Conservation (phyloP, 1,140 invertebrate genomes). For the Drosophila simulans region DNA sequence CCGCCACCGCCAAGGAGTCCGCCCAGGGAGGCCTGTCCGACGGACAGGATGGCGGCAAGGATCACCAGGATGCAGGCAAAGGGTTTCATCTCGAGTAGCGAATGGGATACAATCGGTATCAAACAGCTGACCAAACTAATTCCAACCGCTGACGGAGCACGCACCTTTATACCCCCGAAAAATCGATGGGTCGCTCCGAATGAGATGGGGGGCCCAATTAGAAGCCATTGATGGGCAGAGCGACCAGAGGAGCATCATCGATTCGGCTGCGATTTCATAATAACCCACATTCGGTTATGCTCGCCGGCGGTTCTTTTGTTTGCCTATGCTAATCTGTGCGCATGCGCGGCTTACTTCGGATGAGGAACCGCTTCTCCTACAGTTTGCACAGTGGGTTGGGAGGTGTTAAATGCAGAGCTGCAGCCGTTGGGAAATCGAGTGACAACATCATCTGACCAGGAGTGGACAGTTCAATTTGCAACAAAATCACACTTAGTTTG, state of each 20-base stretch:
- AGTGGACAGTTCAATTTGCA: background rate
- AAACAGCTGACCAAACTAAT: slow-evolving; percentile 72
- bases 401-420: slow-evolving; percentile 9
- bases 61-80: slow-evolving; percentile 74
- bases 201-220: slow-evolving; percentile 48
- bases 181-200: slow-evolving; percentile 24
- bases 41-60: slow-evolving; percentile 62
- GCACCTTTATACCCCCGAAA: slow-evolving; percentile 63
- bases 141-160: slow-evolving; percentile 23
- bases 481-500: background rate
- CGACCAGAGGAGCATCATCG: slow-evolving; percentile 7
- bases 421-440: slow-evolving; percentile 5
- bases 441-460: background rate
- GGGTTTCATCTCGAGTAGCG: slow-evolving; percentile 62
- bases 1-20: slow-evolving; percentile 64
- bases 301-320: slow-evolving; percentile 58
- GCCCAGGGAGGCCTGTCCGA: slow-evolving; percentile 57
- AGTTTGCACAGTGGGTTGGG: slow-evolving; percentile 33
- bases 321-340: slow-evolving; percentile 71
- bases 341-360: slow-evolving; percentile 58
- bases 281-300: slow-evolving; percentile 68
- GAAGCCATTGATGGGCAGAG: slow-evolving; percentile 45
- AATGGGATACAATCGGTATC: slow-evolving; percentile 20
- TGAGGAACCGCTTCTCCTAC: slow-evolving; percentile 16
- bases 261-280: slow-evolving; percentile 51